Evolutionary conservation across 2,113 vertebrate genomes (phyloP), one percentile per base, ranked within the genome.

Genomic region (Axis porcinus): DNA sequence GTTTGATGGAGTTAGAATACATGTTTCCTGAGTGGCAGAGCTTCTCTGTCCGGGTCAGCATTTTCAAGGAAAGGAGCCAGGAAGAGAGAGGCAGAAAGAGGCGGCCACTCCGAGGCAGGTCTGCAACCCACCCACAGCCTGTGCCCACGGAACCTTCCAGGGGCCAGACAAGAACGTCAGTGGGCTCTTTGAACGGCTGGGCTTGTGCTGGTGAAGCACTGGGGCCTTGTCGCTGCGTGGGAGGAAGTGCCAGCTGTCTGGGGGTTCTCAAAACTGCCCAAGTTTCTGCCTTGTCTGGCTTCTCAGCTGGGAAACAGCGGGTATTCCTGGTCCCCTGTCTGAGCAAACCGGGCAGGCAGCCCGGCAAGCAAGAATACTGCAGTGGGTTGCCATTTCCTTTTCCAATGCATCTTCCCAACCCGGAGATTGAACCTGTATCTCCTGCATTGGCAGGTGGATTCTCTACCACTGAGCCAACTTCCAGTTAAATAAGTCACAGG

Each of bases 61-160:
- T 86, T 92, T 90, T 70, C 79, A 92, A 95, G 55, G 58, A 47
- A n/a, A 94, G 16, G 17, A 78, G 19, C 12, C 54, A 27, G 33
- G 21, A 16, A 17, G 47, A 25, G 19, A 54, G 9, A 78, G 54
- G 58, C 67, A 50, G 81, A 84, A 52, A 47, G 47, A 57, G 30
- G 28, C 0, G 13, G 50, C 33, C 0, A 3, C 52, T 30, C n/a
- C 3, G n/a, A 43, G 67, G 60, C 3, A 6, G 25, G 33, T 47
- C 7, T 70, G 27, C 47, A 25, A 3, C 52, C 19, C 5, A 10
- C 9, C 81, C 45, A 25, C 86, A 76, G 57, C 50, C 43, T 52
- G 7, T n/a, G 50, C 25, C 78, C 23, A 1, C 0, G 0, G 50
- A 58, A 23, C 1, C 60, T 82, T 45, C 67, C 62, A 43, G 8